These are phyloP conservation scores for Poeciliopsis infans DNA, from an alignment of 2,797 vertebrate species.

Conservation along the genomic window DNA sequence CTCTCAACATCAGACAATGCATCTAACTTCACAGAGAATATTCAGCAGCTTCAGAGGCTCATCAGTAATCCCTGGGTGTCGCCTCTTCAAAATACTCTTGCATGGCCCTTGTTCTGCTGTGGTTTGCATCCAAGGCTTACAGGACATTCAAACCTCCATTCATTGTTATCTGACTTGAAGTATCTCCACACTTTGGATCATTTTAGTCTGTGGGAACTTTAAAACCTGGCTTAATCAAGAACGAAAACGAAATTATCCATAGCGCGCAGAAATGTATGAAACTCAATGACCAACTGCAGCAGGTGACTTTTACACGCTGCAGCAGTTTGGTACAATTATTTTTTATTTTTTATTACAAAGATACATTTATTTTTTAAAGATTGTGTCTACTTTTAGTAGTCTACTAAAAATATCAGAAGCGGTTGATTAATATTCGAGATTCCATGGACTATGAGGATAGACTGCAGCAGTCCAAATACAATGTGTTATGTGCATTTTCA, in stretches of 20 bases:
- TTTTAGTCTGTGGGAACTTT: neutral
- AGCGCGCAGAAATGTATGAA: neutral
- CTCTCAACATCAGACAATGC: neutral
- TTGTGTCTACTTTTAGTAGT: too few relatives aligned
- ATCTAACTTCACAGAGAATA: neutral
- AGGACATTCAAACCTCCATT: neutral
- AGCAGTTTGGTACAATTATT: neutral
- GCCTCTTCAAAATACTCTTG: neutral
- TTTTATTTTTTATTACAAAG: neutral
- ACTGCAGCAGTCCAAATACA: neutral
- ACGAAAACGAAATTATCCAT: neutral
- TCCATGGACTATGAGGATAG: neutral
- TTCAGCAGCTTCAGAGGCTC: neutral
- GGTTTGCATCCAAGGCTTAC: neutral
- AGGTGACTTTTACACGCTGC: neutral
- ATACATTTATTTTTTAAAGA: neutral
- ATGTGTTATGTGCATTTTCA: neutral
- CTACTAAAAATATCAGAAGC: neutral
- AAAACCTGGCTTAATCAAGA: neutral
- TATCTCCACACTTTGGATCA: neutral
- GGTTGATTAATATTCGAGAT: neutral
- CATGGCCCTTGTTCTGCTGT: neutral
- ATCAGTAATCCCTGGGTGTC: neutral
- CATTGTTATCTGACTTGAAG: neutral
- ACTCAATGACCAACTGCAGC: neutral